Evolutionary conservation across 1,140 invertebrate species (phyloP), one percentile per base, ranked within the genome.

Genomic region (Heterodera carotae): DNA sequence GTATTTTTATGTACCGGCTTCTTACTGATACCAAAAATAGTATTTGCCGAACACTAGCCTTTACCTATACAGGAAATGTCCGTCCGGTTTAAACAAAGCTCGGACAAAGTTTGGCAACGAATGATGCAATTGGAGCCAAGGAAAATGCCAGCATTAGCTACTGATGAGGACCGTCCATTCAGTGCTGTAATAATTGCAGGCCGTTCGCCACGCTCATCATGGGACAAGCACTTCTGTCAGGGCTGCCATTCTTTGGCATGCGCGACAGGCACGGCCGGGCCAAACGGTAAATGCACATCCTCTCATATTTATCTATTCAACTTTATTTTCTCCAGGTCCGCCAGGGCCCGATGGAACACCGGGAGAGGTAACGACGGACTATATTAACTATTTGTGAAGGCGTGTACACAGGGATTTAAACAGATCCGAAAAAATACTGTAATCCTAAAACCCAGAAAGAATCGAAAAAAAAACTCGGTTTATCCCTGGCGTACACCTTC

Each of bases 221-320:
- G 80, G 64, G 15, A 67, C 34, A 64, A 80, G 67, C 62, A 39
- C 25, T 73, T 48, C 36, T 53, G 34, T 76, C 15, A 12, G 36
- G 80, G 82, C 2, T 81, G 80, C 22, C 68, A 84, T 66, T 80
- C 69, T 7, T 60, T 81, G 33, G 66, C 59, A 18, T 81, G 80
- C 39, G 81, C 83, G 15, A 25, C 43, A 18, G 80, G 80, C 15
- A 39, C 73, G 66, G 29, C 82, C 8, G 82, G 80, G 10, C 56
- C 64, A 22, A 53, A 53, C 48, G 48, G 48, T 22, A 53, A 22
- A 12, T 18, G 18, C 48, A 18, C 12, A 18, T 53, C 22, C 5
- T 53, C 22, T 53, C 18, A 18, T 2, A n/a, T 2, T n/a, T 53
- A 18, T 22, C 18, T 4, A 18, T 22, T 53, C 12, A 18, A 18